phyloP scores from a whole-genome alignment of 2,797 vertebrate species.

The Danionella dracula region DNA sequence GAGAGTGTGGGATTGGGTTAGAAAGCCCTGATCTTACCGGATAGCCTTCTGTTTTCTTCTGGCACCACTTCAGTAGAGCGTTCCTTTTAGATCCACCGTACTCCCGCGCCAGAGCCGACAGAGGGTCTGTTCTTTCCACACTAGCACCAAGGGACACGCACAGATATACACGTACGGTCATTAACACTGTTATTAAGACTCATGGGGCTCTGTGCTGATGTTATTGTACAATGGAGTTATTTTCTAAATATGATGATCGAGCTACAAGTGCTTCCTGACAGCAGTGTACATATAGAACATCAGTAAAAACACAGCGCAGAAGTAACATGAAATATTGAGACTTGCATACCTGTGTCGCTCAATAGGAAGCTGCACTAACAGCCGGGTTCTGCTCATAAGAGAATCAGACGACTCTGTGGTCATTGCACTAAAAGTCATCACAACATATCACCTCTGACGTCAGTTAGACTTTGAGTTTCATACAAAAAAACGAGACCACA shows the following conservation, averaged over 20 bases:
- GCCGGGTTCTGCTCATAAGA: slow-evolving; percentile 6
- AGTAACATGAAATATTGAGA: background rate
- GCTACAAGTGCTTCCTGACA: background rate
- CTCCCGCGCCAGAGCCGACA: slow-evolving; percentile 90
- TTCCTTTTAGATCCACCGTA: slow-evolving; percentile 97
- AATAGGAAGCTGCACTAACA: too few species aligned
- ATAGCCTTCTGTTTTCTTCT: slow-evolving; percentile 97
- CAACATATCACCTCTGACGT: background rate
- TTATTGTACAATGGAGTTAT: background rate
- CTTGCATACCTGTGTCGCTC: too few species aligned
- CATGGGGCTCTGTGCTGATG: background rate
- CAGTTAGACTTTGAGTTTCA: too few species aligned
- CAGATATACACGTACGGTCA: slow-evolving; percentile 37
- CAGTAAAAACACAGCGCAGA: background rate
- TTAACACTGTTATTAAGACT: slow-evolving; percentile 27
- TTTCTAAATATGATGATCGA: background rate
- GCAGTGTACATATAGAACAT: background rate
- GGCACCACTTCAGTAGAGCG: slow-evolving; percentile 96
- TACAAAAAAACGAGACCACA: too few species aligned
- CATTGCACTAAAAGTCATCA: slow-evolving; percentile 23
- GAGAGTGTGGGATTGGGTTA: slow-evolving; percentile 34
- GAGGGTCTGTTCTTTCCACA: slow-evolving; percentile 93
- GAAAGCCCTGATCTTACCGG: slow-evolving; percentile 71
- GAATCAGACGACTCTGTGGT: slow-evolving; percentile 19
- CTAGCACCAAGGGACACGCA: slow-evolving; percentile 69